These are phyloP conservation scores for Istiophorus platypterus DNA, from an alignment of 2,113 vertebrate species.

Conservation along the genomic window DNA sequence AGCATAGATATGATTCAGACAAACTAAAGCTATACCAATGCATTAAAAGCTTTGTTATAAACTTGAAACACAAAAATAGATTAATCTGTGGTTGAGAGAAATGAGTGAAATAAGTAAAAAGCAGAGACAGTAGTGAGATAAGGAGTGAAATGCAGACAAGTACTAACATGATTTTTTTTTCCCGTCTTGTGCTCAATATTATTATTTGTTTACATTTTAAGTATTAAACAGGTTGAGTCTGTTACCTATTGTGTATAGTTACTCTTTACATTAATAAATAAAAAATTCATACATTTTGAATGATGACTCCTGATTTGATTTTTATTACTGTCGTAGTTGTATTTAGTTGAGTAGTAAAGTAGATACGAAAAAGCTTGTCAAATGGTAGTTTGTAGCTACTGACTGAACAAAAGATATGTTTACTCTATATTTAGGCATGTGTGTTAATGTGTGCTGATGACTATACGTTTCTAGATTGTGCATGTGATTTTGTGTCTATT, in stretches of 20 bases:
- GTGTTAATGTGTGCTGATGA: slow-evolving; percentile 30
- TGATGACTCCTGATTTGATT: not conserved
- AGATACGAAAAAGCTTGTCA: slow-evolving; percentile 16
- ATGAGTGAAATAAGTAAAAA: slow-evolving; percentile 20
- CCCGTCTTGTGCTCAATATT: slow-evolving; percentile 81
- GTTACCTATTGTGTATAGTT: slow-evolving; percentile 80
- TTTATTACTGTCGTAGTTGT: not conserved
- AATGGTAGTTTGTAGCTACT: slow-evolving; percentile 29
- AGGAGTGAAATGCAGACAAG: slow-evolving; percentile 29
- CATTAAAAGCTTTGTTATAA: slow-evolving; percentile 36
- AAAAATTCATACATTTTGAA: slow-evolving; percentile 72
- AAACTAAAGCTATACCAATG: slow-evolving; percentile 33
- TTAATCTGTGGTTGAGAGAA: slow-evolving; percentile 25
- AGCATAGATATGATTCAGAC: slow-evolving; percentile 27
- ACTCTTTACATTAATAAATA: slow-evolving; percentile 77
- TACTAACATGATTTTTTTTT: slow-evolving; percentile 83
- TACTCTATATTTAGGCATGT: slow-evolving; percentile 1
- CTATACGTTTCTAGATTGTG: slow-evolving; percentile 48
- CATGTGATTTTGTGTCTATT: slow-evolving; percentile 35
- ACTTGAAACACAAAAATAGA: slow-evolving; percentile 49
- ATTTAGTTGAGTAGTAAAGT: not conserved
- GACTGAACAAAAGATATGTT: slow-evolving; percentile 40
- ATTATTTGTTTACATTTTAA: slow-evolving; percentile 87
- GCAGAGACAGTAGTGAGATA: slow-evolving; percentile 25
- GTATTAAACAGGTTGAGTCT: slow-evolving; percentile 86